Conservation (phyloP, 2,113 vertebrate genomes). For the Sceloporus undulatus region DNA sequence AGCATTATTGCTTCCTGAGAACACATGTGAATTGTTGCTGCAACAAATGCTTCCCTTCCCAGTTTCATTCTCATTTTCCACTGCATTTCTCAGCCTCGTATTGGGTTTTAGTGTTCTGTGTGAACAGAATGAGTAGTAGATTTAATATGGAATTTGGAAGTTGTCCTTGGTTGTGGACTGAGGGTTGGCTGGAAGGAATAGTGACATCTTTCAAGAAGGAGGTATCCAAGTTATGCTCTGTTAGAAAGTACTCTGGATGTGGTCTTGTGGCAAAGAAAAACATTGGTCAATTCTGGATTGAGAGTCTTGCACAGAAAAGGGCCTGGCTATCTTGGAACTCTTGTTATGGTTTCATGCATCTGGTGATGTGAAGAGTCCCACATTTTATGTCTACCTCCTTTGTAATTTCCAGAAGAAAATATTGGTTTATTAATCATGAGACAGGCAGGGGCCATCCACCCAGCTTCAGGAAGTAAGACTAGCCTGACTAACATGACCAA, state of each 20-base stretch:
- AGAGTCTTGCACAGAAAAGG: no score
- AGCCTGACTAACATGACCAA: not conserved
- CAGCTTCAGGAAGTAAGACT: not conserved
- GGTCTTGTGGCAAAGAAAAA: not conserved
- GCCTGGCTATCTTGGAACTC: not conserved
- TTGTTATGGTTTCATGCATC: not conserved
- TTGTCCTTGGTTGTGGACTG: not conserved
- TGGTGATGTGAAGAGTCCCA: not conserved
- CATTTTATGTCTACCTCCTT: not conserved
- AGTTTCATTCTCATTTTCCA: not conserved
- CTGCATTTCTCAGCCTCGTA: not conserved
- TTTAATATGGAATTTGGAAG: not conserved
- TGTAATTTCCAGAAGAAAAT: not conserved
- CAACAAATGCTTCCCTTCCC: not conserved
- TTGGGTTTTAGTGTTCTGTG: not conserved
- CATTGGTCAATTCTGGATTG: not conserved
- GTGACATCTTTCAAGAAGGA: not conserved
- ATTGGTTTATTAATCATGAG: not conserved
- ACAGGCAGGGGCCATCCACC: not conserved
- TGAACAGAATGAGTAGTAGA: not conserved
- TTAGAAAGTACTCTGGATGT: not conserved
- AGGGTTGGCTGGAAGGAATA: not conserved
- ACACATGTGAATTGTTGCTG: not conserved
- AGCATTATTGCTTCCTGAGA: not conserved
- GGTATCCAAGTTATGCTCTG: not conserved